phyloP scores from a whole-genome alignment of 1,140 invertebrate species.

The Ips nitidus region DNA sequence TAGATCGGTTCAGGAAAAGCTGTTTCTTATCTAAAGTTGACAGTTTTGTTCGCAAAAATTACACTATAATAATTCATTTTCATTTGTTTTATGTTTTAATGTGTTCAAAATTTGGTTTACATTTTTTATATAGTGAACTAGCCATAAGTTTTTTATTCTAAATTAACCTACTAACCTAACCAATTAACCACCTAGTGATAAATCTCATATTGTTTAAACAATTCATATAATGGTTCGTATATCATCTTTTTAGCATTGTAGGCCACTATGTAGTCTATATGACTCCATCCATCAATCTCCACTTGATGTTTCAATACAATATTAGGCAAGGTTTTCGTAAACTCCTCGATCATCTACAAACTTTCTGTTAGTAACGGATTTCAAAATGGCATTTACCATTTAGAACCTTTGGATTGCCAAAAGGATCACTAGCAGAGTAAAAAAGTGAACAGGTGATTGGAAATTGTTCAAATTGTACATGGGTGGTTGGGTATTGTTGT shows the following conservation, averaged over 20 bases:
- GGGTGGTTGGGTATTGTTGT: conserved; percentile 30
- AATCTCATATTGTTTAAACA: conserved; percentile 10
- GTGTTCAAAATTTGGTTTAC: too few relatives aligned
- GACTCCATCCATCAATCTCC: conserved; percentile 9
- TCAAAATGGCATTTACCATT: conserved; percentile 11
- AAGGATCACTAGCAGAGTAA: conserved; percentile 25
- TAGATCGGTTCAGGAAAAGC: too few relatives aligned
- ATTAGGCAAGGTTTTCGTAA: conserved; percentile 19
- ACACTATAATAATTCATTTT: too few relatives aligned
- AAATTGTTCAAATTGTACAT: conserved; percentile 32
- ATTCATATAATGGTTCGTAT: conserved; percentile 14
- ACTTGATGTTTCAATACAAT: conserved; percentile 19
- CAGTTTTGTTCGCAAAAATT: too few relatives aligned
- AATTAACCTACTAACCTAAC: too few relatives aligned
- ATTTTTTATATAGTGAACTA: too few relatives aligned
- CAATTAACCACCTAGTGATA: too few relatives aligned
- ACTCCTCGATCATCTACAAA: conserved; percentile 23
- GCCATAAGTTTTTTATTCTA: too few relatives aligned
- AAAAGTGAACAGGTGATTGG: conserved; percentile 30
- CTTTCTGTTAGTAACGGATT: conserved; percentile 13
- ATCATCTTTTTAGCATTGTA: conserved; percentile 17
- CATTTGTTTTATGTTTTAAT: too few relatives aligned
- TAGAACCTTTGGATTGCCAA: conserved; percentile 23
- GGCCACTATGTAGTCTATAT: conserved; percentile 27
- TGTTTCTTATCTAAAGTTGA: too few relatives aligned